Base-by-base conservation (phyloP, 2,797 vertebrate genomes). In the Bradypus variegatus region DNA sequence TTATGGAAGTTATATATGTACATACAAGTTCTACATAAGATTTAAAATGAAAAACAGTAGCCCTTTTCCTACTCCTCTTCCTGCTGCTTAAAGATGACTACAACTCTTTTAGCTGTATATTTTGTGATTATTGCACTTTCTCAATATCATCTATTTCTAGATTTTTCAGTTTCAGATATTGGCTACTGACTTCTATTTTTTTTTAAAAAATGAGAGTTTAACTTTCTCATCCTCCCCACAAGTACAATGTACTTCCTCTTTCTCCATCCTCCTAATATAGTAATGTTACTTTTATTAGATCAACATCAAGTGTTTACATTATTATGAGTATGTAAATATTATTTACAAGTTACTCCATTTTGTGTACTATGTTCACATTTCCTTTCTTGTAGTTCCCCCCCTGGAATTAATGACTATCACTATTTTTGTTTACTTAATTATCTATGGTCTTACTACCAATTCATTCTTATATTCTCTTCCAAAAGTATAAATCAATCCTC, bases 161-260 rank as follows among this genome's bases (percentile, higher is more conserved):
- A 50, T 48, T 82, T 88, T 82, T 88, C 58, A 60, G 58, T 92
- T 55, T 92, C 48, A 60, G 50, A 33, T 86, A 69, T 91, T 86
- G 64, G 58, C 45, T 25, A 36, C 50, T 31, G 31, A 70, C 14
- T 86, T 72, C 83, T 79, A 29, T 70, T 88, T 89, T 78, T 78
- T 9, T 55, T 55, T 21, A 45, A 45, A 84, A 88, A 62, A 70
- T 62, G 53, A 88, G 64, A 9, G 70, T 23, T 92, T 92, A 60
- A 69, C 72, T 81, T 58, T 75, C 69, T 82, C 50, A 67, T 69
- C 60, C 27, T 65, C 25, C 25, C 25, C 70, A 36, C n/a, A 55
- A 60, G 88, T 88, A 76, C 38, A 50, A 77, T 69, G 11, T 82
- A 92, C 78, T 83, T 88, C 76, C 77, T 72, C 58, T 82, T 45